Evolutionary conservation across 1,140 invertebrate species (phyloP), one percentile per base, ranked within the genome.

Genomic region (Phthorimaea operculella): DNA sequence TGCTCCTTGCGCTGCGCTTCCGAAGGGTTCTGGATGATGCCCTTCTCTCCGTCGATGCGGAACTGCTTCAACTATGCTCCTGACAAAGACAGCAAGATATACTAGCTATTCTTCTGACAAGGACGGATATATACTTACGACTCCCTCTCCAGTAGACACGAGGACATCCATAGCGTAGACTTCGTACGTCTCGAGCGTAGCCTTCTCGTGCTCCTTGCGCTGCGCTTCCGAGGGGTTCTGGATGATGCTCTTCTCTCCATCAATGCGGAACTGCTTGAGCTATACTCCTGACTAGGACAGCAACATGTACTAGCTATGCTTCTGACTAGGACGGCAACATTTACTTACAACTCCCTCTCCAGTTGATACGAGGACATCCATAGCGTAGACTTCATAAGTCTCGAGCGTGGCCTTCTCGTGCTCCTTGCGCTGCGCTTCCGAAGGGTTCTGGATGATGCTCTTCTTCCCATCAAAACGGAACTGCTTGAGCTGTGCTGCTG

Each of bases 111-210:
- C 12, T 12, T 36, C 7, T 36, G 34, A 12, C 34, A 7, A 12
- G 34, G 34, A 28, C 6, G 6, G 10, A 14, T 47, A 47, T 47
- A 1, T 28, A 50, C 48, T 28, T 6, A 50, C 48, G 6, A 50
- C n/a, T n/a, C n/a, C n/a, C n/a, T n/a, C n/a, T n/a, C n/a, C n/a
- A n/a, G n/a, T n/a, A n/a, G 95, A 97, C 49, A 99, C 90, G 42
- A 99, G 88, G 12, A 99, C 95, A 89, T 99, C 98, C 89, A 99
- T n/a, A n/a, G n/a, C n/a, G n/a, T n/a, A n/a, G n/a, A n/a, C n/a
- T n/a, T n/a, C n/a, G n/a, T n/a, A n/a, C 54, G 94, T 92, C 79
- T 98, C 97, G 84, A 99, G 93, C 58, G 94, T 94, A 83, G 93
- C 96, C 78, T 98, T 98, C 85, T 99, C 98, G 80, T 99, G 95